Conservation (phyloP, 1,140 invertebrate genomes). For the Daktulosphaira vitifoliae region DNA sequence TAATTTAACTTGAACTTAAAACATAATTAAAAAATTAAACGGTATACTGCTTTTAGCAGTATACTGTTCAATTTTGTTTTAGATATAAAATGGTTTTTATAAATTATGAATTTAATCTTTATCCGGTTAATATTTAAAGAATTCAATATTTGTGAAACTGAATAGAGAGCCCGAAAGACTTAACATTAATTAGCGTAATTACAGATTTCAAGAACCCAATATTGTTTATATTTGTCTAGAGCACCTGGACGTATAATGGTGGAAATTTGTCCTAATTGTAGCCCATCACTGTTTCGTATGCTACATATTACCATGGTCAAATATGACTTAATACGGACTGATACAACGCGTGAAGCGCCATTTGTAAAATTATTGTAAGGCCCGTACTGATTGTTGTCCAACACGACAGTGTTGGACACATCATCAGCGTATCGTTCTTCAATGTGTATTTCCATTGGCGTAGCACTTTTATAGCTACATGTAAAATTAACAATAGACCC, state of each 20-base stretch:
- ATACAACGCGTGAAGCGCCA: not conserved
- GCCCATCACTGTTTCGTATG: slow-evolving; percentile 40
- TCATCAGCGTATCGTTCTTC: not conserved
- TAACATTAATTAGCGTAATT: not conserved
- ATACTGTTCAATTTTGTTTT: too few relatives aligned
- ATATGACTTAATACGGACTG: slow-evolving; percentile 39
- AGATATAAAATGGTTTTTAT: too few relatives aligned
- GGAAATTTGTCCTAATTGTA: slow-evolving; percentile 41
- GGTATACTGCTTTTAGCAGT: too few relatives aligned
- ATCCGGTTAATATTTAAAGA: too few relatives aligned
- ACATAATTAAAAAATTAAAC: too few relatives aligned
- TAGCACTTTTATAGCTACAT: slow-evolving; percentile 47
- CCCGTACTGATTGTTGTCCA: not conserved
- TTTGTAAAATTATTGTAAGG: not conserved
- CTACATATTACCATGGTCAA: slow-evolving; percentile 41
- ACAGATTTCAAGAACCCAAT: not conserved
- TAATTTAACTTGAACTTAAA: too few relatives aligned
- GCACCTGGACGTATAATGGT: slow-evolving; percentile 41
- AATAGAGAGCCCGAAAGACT: not conserved
- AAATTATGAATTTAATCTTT: too few relatives aligned
- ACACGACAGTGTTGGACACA: not conserved
- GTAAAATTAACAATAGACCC: slow-evolving; percentile 45
- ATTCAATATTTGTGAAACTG: too few relatives aligned
- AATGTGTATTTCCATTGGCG: slow-evolving; percentile 43
- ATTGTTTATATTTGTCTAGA: not conserved